Percentiles rank a stretch among this genome's conserved stretches.
Evolutionary conservation across 2,113 vertebrate genomes (phyloP).

Genomic region (Rhegmatorhina hoffmannsi): DNA sequence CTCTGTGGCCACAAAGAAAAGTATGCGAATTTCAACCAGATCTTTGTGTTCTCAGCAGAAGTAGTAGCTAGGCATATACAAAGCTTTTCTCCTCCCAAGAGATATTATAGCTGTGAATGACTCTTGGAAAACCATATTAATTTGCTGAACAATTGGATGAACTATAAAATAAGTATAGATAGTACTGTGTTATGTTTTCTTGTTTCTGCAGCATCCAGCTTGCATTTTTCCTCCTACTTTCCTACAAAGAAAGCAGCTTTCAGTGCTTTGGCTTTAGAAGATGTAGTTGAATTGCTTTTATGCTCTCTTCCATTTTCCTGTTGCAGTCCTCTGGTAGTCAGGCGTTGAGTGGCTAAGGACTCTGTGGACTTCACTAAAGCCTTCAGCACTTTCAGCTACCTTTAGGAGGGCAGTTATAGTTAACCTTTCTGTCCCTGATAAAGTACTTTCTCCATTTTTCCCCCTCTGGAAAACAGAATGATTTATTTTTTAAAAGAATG

Average conservation of each 20-base stretch:
- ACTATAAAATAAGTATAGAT: constrained; percentile 16
- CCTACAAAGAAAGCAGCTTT: background rate
- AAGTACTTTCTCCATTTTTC: background rate
- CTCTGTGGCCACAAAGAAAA: constrained; percentile 38
- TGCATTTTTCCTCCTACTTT: background rate
- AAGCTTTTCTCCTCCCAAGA: background rate
- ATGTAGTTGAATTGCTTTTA: constrained; percentile 11
- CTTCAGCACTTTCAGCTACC: background rate
- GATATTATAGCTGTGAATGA: constrained; percentile 13
- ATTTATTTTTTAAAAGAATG: background rate
- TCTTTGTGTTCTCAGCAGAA: constrained; percentile 5
- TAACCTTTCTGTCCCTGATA: background rate
- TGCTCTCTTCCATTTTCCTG: background rate
- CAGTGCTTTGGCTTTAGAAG: background rate
- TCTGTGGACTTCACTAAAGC: background rate
- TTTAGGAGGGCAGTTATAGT: background rate
- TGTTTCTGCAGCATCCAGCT: constrained; percentile 27
- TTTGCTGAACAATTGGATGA: constrained; percentile 1
- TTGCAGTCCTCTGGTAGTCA: constrained; percentile 5
- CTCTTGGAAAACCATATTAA: constrained; percentile 29
- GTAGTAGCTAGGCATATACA: background rate
- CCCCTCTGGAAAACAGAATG: accelerated
- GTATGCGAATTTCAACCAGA: constrained; percentile 59
- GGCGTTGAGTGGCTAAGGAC: background rate
- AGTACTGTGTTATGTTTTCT: background rate